A percentile compares a stretch with the other conserved stretches of the same genome.
phyloP scores from a whole-genome alignment of 2,888 invertebrate genomes.

The Callinectes sapidus region DNA sequence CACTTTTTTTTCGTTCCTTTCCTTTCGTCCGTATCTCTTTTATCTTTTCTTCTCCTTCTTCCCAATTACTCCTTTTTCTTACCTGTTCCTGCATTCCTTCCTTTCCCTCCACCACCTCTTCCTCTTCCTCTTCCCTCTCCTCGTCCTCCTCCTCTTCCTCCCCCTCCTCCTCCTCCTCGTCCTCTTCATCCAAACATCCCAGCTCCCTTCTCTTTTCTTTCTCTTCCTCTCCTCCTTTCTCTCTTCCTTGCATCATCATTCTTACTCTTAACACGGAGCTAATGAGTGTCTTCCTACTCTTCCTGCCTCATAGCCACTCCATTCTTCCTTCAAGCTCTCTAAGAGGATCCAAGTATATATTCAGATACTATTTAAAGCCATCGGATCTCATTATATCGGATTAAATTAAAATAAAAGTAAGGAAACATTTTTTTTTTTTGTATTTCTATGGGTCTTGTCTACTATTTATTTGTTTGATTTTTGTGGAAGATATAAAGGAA shows the following conservation, averaged over 20 bases:
- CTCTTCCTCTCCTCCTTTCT: not conserved
- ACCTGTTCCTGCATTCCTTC: not conserved
- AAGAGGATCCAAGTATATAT: not conserved
- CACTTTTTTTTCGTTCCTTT: not conserved
- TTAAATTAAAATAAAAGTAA: not conserved
- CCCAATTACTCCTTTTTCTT: not conserved
- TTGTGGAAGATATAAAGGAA: not conserved
- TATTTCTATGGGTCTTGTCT: not conserved
- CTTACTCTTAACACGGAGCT: not conserved
- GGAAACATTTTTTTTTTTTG: not conserved
- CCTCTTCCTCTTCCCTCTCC: constrained; percentile 21
- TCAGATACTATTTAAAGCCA: not conserved
- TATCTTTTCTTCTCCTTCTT: not conserved
- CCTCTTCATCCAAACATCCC: not conserved
- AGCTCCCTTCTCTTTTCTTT: not conserved
- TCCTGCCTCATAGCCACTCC: constrained; percentile 26
- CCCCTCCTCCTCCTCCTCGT: not conserved
- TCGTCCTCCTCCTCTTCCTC: not conserved
- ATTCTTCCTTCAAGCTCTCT: not conserved
- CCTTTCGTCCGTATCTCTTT: not conserved
- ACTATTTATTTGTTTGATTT: not conserved
- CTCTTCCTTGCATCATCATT: constrained; percentile 7
- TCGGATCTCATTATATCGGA: constrained; percentile 1
- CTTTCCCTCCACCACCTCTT: not conserved
- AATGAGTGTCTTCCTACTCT: constrained; percentile 34